These are phyloP conservation scores for Psilopogon haemacephalus DNA, from an alignment of 2,113 vertebrate genomes.

Conservation along the genomic window DNA sequence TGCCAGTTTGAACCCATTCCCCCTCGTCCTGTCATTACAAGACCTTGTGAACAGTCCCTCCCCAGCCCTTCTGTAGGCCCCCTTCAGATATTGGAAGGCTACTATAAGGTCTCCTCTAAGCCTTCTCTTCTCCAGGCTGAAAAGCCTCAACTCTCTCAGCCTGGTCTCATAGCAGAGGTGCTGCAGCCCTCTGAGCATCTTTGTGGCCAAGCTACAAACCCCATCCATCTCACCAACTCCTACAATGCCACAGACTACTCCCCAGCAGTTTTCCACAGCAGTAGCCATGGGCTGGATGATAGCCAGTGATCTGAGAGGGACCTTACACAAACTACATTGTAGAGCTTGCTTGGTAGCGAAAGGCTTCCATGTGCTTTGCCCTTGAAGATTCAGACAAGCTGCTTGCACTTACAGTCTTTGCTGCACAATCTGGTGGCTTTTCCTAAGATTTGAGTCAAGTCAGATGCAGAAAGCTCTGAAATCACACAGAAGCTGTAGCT, in stretches of 20 bases:
- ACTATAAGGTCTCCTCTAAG: no score
- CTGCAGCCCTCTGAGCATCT: no score
- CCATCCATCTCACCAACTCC: not conserved
- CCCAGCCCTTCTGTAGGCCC: no score
- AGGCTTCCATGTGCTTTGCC: not conserved
- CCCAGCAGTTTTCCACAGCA: not conserved
- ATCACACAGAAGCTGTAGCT: not conserved
- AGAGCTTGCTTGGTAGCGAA: not conserved
- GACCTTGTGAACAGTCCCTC: no score
- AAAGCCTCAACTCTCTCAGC: no score
- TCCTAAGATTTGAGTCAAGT: not conserved
- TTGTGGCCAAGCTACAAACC: not conserved
- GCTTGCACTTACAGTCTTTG: not conserved
- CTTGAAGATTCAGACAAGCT: not conserved
- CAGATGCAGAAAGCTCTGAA: not conserved
- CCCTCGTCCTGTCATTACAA: no score
- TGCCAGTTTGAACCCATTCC: no score
- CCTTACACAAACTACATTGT: not conserved
- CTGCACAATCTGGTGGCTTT: not conserved
- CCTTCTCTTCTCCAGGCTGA: no score
- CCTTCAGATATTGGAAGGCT: no score
- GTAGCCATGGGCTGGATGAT: not conserved
- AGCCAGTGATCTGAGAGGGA: not conserved
- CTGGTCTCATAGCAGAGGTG: no score
- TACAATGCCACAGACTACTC: not conserved